These are phyloP conservation scores for Eurytoma adleriae DNA, from an alignment of 2,888 invertebrate species.

Conservation along the genomic window DNA sequence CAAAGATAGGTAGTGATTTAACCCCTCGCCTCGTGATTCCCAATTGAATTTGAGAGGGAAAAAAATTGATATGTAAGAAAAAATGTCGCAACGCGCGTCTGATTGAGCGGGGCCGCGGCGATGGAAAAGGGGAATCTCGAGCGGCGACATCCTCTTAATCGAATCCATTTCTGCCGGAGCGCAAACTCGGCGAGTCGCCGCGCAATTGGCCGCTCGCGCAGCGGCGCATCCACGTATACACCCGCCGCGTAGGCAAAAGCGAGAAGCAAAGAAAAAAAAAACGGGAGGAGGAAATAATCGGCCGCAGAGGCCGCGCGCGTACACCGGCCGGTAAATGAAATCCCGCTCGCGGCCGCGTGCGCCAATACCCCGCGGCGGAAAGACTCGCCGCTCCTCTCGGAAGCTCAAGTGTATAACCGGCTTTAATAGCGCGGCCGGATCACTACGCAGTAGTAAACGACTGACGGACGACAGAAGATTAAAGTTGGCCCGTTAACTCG, in stretches of 20 bases:
- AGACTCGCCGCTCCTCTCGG: slow-evolving; percentile 57
- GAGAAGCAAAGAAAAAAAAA: slow-evolving; percentile 1
- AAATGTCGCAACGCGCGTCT: too few species aligned
- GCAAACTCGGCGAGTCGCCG: slow-evolving; percentile 37
- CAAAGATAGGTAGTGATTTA: too few species aligned
- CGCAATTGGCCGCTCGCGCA: not conserved
- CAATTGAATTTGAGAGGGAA: too few species aligned
- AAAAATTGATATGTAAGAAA: too few species aligned
- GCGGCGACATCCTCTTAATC: slow-evolving; percentile 49
- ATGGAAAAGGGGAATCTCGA: slow-evolving; percentile 35
- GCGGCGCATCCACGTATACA: not conserved
- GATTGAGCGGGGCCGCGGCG: too few species aligned
- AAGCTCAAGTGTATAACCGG: slow-evolving; percentile 70
- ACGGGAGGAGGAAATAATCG: slow-evolving; percentile 1
- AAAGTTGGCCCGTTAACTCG: slow-evolving; percentile 75
- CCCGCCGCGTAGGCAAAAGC: too few species aligned
- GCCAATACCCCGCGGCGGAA: slow-evolving; percentile 63
- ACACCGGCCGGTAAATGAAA: slow-evolving; percentile 43
- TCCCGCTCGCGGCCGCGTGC: not conserved
- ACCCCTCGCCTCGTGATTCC: too few species aligned
- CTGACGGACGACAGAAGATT: slow-evolving; percentile 75
- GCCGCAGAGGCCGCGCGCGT: not conserved
- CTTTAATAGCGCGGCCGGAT: slow-evolving; percentile 74
- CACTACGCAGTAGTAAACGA: slow-evolving; percentile 73
- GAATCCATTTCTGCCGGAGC: slow-evolving; percentile 48